Evolutionary conservation across 1,140 invertebrate genomes (phyloP).

Genomic region (Ceratitis capitata): DNA sequence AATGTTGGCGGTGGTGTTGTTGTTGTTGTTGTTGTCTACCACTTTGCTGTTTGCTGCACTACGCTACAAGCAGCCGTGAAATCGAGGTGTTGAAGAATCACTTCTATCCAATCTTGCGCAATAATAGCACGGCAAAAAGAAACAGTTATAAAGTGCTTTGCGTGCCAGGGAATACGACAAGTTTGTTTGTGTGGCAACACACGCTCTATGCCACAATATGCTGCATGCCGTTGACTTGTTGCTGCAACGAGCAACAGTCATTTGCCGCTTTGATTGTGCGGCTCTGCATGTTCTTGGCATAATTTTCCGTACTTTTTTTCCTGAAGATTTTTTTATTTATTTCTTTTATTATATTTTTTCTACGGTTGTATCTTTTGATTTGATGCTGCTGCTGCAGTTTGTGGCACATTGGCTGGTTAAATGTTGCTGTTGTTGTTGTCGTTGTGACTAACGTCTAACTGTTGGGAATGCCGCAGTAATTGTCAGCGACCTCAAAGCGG

Average conservation of each 20-base stretch:
- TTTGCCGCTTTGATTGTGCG: neutral
- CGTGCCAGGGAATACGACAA: constrained; percentile 37
- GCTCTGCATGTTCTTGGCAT: neutral
- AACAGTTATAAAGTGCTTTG: constrained; percentile 38
- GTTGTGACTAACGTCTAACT: constrained; percentile 17
- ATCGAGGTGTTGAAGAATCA: constrained; percentile 37
- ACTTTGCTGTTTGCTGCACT: neutral
- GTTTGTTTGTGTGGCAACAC: constrained; percentile 23
- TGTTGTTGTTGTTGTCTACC: neutral
- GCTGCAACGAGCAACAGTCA: neutral
- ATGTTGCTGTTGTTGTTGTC: neutral
- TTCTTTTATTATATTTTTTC: neutral
- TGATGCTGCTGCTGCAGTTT: neutral
- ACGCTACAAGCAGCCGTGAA: neutral
- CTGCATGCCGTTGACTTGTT: constrained; percentile 18
- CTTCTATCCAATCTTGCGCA: constrained; percentile 36
- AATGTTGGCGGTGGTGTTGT: neutral
- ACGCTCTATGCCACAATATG: constrained; percentile 5
- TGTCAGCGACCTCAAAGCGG: constrained; percentile 34
- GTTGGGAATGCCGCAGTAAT: constrained; percentile 33
- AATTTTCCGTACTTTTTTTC: neutral
- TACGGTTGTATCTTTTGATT: neutral
- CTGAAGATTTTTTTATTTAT: neutral
- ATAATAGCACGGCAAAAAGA: constrained; percentile 36
- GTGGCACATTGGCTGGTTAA: neutral